These are phyloP conservation scores for Phthorimaea operculella DNA, from an alignment of 1,140 invertebrate genomes.

Conservation along the genomic window DNA sequence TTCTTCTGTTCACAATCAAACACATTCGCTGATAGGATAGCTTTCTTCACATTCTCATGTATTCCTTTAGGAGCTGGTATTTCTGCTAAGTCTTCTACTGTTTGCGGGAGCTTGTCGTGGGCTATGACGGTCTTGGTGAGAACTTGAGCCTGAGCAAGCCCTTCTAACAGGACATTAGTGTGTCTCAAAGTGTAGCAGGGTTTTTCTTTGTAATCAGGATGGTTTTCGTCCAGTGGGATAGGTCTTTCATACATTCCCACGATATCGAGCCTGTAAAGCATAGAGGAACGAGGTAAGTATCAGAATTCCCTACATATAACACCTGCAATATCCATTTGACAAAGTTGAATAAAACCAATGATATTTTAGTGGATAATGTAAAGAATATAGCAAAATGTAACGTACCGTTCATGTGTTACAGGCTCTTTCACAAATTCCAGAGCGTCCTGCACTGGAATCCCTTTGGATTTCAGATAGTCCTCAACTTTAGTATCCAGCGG, in stretches of 20 bases:
- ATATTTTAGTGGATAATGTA: neutral
- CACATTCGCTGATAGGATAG: slow-evolving; percentile 76
- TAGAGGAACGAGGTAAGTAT: neutral
- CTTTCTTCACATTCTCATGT: slow-evolving; percentile 69
- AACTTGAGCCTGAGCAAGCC: slow-evolving; percentile 76
- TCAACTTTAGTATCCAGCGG: slow-evolving; percentile 66
- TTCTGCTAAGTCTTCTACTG: slow-evolving; percentile 61
- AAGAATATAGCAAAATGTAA: slow-evolving; percentile 11
- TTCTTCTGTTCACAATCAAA: slow-evolving; percentile 83
- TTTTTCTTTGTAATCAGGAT: slow-evolving; percentile 74
- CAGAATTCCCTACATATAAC: too few relatives aligned
- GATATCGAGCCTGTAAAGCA: slow-evolving; percentile 56
- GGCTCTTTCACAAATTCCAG: slow-evolving; percentile 62
- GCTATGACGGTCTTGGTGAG: slow-evolving; percentile 80
- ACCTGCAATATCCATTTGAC: too few relatives aligned
- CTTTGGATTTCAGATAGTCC: slow-evolving; percentile 60
- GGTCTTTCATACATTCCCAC: slow-evolving; percentile 54
- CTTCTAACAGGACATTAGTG: slow-evolving; percentile 75
- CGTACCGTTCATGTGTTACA: slow-evolving; percentile 34
- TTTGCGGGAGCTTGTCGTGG: slow-evolving; percentile 70
- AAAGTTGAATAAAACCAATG: too few relatives aligned
- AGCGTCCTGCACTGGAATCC: slow-evolving; percentile 68
- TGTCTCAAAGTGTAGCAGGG: slow-evolving; percentile 71
- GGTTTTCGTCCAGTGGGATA: slow-evolving; percentile 61
- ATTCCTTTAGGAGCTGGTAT: slow-evolving; percentile 61